A percentile compares a stretch with the other conserved stretches of the same genome.
Conservation (phyloP, 2,797 vertebrate genomes). For the Gallinago solitaria region DNA sequence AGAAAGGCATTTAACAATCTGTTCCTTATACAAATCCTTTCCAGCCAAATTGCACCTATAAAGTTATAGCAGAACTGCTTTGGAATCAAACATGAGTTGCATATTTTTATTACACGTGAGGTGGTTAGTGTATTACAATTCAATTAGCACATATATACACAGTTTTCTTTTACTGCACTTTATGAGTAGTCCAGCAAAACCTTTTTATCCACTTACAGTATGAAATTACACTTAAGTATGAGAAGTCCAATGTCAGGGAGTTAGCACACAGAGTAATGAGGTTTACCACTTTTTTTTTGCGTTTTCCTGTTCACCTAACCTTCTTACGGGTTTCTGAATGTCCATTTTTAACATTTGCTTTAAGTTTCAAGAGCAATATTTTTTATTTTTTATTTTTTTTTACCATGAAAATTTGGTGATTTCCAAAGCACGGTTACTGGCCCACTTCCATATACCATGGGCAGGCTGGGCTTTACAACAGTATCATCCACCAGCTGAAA, state of each 20-base stretch:
- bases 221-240: not conserved
- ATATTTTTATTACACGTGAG: constrained; percentile 36
- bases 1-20: constrained; percentile 59
- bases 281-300: not conserved
- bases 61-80: constrained; percentile 14
- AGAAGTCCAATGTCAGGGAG: not conserved
- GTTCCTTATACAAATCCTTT: not conserved
- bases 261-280: not conserved
- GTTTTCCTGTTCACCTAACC: not conserved
- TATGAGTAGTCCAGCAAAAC: constrained; percentile 25
- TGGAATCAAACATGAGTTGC: constrained; percentile 6
- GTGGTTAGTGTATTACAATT: not conserved
- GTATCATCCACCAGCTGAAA: not conserved
- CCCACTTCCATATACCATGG: not conserved
- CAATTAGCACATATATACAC: constrained; percentile 10
- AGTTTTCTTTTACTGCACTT: not conserved
- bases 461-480: not conserved
- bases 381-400: not conserved
- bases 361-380: not conserved
- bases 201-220: not conserved
- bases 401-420: not conserved
- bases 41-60: constrained; percentile 57
- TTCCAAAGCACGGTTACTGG: not conserved
- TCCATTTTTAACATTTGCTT: not conserved
- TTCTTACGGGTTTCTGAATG: not conserved